phyloP scores from a whole-genome alignment of 2,888 invertebrate species.

The Metallyticus violacea region DNA sequence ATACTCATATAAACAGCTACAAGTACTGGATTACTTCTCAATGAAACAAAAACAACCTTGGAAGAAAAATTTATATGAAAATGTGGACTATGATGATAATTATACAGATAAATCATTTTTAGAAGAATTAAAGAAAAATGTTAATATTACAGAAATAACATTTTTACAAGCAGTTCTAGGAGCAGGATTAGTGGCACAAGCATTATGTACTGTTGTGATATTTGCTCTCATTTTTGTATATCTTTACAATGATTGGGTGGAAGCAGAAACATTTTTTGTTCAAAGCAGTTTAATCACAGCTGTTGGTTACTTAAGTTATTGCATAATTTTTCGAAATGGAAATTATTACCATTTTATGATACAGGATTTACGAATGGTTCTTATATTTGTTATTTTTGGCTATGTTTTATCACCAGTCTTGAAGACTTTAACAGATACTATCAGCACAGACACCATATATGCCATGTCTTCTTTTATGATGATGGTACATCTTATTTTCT shows the following conservation, averaged over 20 bases:
- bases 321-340: constrained; percentile 14
- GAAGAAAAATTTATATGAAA: constrained; percentile 88
- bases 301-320: constrained; percentile 62
- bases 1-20: not conserved
- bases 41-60: constrained; percentile 48
- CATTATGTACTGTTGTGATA: constrained; percentile 72
- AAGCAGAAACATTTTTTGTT: constrained; percentile 62
- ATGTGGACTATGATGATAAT: constrained; percentile 85
- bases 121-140: constrained; percentile 78
- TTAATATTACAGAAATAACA: constrained; percentile 72
- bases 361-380: constrained; percentile 71
- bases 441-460: constrained; percentile 96
- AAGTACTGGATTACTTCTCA: no score
- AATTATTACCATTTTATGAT: constrained; percentile 36
- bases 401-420: constrained; percentile 87
- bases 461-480: constrained; percentile 88
- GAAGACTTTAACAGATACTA: constrained; percentile 92
- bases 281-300: constrained; percentile 55
- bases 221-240: constrained; percentile 71
- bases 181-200: constrained; percentile 74
- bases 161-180: constrained; percentile 68
- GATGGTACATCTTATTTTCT: constrained; percentile 83
- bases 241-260: constrained; percentile 65
- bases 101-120: constrained; percentile 87
- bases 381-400: constrained; percentile 81